phyloP scores from a whole-genome alignment of 2,888 invertebrate genomes.

The Drosophila atroscutellata region DNA sequence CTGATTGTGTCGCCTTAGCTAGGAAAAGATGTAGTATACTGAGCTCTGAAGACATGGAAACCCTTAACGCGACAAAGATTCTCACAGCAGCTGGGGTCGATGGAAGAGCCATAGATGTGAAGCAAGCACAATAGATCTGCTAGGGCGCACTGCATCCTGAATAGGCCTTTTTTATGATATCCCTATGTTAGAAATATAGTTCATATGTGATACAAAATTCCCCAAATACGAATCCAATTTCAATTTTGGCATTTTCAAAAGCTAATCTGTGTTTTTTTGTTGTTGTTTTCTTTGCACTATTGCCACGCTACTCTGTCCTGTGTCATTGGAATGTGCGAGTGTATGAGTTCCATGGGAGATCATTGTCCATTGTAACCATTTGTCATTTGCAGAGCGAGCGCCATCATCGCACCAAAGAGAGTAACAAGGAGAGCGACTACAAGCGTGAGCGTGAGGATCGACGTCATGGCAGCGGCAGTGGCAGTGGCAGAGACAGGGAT shows the following conservation, averaged over 20 bases:
- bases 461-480: constrained; percentile 26
- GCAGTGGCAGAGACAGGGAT: constrained; percentile 40
- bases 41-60: not conserved
- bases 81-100: not conserved
- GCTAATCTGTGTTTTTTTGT: not conserved
- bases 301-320: not conserved
- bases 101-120: not conserved
- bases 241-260: not conserved
- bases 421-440: constrained; percentile 59
- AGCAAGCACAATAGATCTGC: not conserved
- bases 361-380: not conserved
- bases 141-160: not conserved
- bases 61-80: not conserved
- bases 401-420: constrained; percentile 69
- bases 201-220: too few species aligned
- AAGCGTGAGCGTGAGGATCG: constrained; percentile 59
- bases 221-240: not conserved
- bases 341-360: not conserved
- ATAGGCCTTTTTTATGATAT: not conserved
- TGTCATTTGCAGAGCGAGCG: constrained; percentile 58
- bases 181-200: too few species aligned
- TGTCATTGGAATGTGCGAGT: not conserved
- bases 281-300: not conserved
- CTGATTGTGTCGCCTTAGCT: not conserved
- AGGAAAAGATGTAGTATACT: not conserved